Evolutionary conservation across 2,113 vertebrate species (phyloP).

Genomic region (Seriola dumerili): DNA sequence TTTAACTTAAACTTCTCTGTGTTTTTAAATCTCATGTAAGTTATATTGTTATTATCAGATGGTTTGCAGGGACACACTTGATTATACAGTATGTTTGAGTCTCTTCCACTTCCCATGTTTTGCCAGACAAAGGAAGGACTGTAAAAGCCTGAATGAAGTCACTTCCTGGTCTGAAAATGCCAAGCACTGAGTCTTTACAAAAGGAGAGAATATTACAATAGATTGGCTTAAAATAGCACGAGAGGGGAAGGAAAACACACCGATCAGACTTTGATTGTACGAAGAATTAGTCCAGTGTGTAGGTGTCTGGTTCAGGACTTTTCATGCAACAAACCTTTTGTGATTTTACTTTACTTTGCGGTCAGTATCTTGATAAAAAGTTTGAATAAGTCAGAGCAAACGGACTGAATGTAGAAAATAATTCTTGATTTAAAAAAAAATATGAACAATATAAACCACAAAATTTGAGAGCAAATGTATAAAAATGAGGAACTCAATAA

Average conservation of each 20-base stretch:
- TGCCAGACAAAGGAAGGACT: slow-evolving; percentile 37
- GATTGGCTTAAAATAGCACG: slow-evolving; percentile 46
- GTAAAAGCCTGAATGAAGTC: slow-evolving; percentile 45
- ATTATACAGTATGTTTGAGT: not conserved
- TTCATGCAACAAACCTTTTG: not conserved
- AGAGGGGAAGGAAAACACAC: slow-evolving; percentile 5
- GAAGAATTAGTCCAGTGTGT: not conserved
- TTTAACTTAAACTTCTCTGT: not conserved
- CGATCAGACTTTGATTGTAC: not conserved
- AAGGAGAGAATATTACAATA: slow-evolving; percentile 45
- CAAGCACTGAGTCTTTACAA: slow-evolving; percentile 19
- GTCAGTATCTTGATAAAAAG: not conserved
- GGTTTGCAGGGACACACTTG: slow-evolving; percentile 5
- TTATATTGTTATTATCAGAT: slow-evolving; percentile 12
- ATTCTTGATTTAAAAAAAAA: not conserved
- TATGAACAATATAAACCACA: not conserved
- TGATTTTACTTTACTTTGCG: not conserved
- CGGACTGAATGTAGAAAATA: too few species aligned
- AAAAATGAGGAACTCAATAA: not conserved
- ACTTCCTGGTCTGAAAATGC: slow-evolving; percentile 63
- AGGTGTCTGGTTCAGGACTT: too few species aligned
- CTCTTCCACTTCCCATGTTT: slow-evolving; percentile 13
- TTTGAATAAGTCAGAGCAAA: too few species aligned
- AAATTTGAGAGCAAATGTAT: too few species aligned
- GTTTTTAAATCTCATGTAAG: not conserved